These are phyloP conservation scores for Poicephalus meyeri DNA, from an alignment of 2,113 vertebrate genomes.

Conservation along the genomic window DNA sequence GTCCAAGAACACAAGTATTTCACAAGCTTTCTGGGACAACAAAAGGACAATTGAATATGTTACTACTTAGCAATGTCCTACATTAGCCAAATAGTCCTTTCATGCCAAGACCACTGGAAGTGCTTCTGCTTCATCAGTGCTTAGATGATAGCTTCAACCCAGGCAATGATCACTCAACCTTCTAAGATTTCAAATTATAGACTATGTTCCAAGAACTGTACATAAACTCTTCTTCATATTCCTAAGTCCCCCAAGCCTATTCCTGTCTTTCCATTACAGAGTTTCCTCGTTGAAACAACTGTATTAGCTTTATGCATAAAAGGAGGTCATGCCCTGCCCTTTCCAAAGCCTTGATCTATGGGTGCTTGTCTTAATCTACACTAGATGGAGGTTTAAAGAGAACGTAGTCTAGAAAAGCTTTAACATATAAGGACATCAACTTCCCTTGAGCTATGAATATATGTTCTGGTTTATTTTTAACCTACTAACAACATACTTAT, in stretches of 20 bases:
- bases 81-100: background rate
- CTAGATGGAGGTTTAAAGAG: background rate
- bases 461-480: background rate
- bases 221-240: background rate
- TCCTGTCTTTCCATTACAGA: background rate
- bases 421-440: background rate
- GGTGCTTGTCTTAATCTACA: background rate
- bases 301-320: background rate
- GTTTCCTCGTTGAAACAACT: background rate
- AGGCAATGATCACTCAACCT: background rate
- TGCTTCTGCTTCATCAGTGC: background rate
- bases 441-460: background rate
- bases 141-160: background rate
- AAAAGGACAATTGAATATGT: background rate
- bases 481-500: background rate
- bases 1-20: background rate
- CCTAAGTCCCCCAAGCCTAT: background rate
- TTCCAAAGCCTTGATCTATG: background rate
- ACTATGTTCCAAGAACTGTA: background rate
- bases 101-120: background rate
- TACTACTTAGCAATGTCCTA: background rate
- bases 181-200: background rate
- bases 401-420: background rate
- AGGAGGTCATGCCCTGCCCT: background rate
- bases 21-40: background rate